Percentiles rank a stretch among this genome's conserved stretches.
These are phyloP conservation scores for Sipunculus nudus DNA, from an alignment of 2,888 invertebrate species.

Conservation along the genomic window DNA sequence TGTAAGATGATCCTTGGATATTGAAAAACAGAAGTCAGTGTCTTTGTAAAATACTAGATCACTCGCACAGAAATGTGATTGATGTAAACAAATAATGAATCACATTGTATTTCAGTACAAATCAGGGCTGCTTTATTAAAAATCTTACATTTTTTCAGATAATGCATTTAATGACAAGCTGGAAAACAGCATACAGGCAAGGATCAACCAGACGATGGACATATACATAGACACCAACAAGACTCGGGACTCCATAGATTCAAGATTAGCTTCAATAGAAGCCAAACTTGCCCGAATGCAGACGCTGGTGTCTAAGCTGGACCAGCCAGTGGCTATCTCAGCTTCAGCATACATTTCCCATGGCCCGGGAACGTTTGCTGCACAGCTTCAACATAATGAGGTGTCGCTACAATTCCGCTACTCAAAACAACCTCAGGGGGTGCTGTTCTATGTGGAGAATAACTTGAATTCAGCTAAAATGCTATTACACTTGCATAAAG, in stretches of 20 bases:
- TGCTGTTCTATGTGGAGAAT: conserved; percentile 45
- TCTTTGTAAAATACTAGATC: too few species aligned
- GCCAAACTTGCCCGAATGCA: conserved; percentile 29
- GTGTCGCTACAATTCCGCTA: conserved; percentile 38
- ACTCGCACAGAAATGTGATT: too few species aligned
- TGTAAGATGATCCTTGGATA: too few species aligned
- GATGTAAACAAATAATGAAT: too few species aligned
- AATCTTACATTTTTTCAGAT: conserved; percentile 19
- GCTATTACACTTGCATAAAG: conserved; percentile 35
- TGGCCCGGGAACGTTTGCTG: too few species aligned
- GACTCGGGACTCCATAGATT: conserved; percentile 3
- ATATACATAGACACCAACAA: background rate
- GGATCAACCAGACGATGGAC: conserved; percentile 1
- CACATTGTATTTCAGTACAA: too few species aligned
- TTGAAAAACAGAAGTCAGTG: too few species aligned
- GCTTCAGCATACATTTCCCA: too few species aligned
- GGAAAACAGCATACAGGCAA: conserved; percentile 11
- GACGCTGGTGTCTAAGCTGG: conserved; percentile 26
- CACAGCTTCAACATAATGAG: conserved; percentile 37
- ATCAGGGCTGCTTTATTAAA: too few species aligned
- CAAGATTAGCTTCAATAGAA: conserved; percentile 18
- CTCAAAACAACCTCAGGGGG: conserved; percentile 18
- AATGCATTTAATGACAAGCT: conserved; percentile 14
- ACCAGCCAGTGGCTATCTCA: conserved; percentile 46
- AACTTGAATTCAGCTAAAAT: conserved; percentile 30